Conservation (phyloP, 1,140 invertebrate genomes). For the Solenopsis fugax region DNA sequence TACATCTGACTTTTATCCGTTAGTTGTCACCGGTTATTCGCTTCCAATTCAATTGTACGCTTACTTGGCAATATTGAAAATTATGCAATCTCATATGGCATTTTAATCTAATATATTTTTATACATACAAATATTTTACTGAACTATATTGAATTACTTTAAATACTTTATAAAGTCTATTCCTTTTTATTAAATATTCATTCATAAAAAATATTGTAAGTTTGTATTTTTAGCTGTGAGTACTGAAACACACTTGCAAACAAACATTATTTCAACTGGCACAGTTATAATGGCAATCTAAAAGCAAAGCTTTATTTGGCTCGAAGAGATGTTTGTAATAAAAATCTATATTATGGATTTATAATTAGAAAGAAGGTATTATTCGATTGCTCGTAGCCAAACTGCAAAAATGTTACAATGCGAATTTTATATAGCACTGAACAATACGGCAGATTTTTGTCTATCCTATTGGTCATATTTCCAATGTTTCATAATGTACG, state of each 20-base stretch:
- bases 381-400: neutral
- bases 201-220: constrained; percentile 1
- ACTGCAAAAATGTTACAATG: neutral
- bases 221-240: constrained; percentile 30
- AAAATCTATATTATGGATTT: constrained; percentile 69
- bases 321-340: constrained; percentile 49
- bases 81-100: constrained; percentile 6
- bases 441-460: constrained; percentile 65
- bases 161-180: neutral
- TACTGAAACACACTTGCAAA: constrained; percentile 39
- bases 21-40: neutral
- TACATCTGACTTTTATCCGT: neutral
- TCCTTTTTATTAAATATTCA: neutral
- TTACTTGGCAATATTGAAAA: neutral
- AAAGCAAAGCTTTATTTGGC: constrained; percentile 46
- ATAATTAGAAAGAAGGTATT: neutral
- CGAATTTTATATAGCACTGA: neutral
- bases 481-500: constrained; percentile 71
- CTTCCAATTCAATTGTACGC: neutral
- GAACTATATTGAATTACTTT: no score
- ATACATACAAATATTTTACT: neutral
- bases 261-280: constrained; percentile 28
- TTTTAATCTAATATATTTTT: neutral
- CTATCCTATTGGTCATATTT: constrained; percentile 25
- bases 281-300: constrained; percentile 2